Conservation (phyloP, 2,113 vertebrate genomes). For the Larimichthys crocea region DNA sequence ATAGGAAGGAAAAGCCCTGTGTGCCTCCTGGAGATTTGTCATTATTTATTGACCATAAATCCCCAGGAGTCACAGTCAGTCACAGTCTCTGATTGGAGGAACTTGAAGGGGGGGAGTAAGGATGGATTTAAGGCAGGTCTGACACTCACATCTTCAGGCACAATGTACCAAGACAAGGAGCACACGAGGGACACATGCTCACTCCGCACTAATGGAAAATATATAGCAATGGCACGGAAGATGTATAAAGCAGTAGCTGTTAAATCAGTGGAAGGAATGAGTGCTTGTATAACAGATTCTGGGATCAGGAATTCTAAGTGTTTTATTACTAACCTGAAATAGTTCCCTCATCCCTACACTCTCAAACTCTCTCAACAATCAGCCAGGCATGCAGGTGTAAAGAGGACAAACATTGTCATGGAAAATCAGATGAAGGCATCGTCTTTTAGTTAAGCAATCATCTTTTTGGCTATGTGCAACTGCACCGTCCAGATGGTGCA, state of each 20-base stretch:
- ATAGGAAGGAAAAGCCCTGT: slow-evolving; percentile 44
- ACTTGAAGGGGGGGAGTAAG: slow-evolving; percentile 15
- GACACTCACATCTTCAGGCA: slow-evolving; percentile 30
- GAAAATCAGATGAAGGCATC: slow-evolving; percentile 60
- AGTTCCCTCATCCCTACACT: slow-evolving; percentile 36
- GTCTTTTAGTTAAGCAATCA: slow-evolving; percentile 64
- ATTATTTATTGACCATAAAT: slow-evolving; percentile 66
- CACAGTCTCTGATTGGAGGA: slow-evolving; percentile 38
- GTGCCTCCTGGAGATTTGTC: slow-evolving; percentile 47
- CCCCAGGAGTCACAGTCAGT: slow-evolving; percentile 31
- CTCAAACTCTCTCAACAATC: slow-evolving; percentile 15
- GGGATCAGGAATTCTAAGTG: background rate
- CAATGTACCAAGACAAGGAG: slow-evolving; percentile 35
- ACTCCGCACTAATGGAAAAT: slow-evolving; percentile 43
- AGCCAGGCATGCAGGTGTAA: background rate
- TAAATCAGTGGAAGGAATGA: background rate
- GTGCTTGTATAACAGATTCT: background rate
- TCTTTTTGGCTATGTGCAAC: slow-evolving; percentile 56
- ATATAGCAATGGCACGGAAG: background rate
- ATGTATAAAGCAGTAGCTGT: background rate
- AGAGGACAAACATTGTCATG: background rate
- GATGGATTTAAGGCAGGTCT: slow-evolving; percentile 49
- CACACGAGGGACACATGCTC: slow-evolving; percentile 8
- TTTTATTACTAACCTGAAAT: background rate
- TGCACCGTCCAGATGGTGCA: slow-evolving; percentile 67